Conservation (phyloP, 2,797 vertebrate species). For the Triplophysa bombifrons region DNA sequence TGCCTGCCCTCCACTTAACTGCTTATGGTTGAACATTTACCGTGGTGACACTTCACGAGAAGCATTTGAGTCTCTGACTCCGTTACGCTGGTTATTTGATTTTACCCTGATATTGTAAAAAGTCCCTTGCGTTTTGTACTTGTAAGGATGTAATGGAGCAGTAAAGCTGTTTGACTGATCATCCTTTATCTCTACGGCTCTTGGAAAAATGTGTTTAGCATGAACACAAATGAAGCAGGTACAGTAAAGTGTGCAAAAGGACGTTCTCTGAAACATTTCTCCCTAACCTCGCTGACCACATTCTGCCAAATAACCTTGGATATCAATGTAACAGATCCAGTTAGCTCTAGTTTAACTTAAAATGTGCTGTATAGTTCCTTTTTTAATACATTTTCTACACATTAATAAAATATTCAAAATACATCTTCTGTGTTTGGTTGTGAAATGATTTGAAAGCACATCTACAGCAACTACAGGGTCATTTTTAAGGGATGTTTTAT, state of each 20-base stretch:
- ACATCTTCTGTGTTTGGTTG: conserved; percentile 49
- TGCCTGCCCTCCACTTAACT: conserved; percentile 9
- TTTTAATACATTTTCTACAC: conserved; percentile 99
- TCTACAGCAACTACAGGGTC: background rate
- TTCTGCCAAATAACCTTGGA: conserved; percentile 75
- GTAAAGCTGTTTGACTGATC: conserved; percentile 25
- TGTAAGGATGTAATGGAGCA: conserved; percentile 5
- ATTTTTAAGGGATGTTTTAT: too few species aligned
- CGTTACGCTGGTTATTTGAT: background rate
- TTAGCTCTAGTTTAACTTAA: conserved; percentile 94
- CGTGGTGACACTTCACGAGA: conserved; percentile 23
- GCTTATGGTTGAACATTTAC: conserved; percentile 10
- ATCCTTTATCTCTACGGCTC: conserved; percentile 43
- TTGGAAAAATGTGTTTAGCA: conserved; percentile 69
- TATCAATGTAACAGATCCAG: conserved; percentile 73
- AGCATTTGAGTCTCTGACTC: background rate
- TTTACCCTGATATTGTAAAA: conserved; percentile 32
- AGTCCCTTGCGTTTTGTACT: conserved; percentile 22
- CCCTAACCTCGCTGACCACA: conserved; percentile 63
- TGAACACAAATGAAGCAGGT: conserved; percentile 57
- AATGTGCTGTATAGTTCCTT: conserved; percentile 99
- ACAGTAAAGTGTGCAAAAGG: conserved; percentile 63
- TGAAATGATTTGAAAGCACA: conserved; percentile 15
- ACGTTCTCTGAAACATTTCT: conserved; percentile 49
- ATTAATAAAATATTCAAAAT: conserved; percentile 98